Conservation (phyloP, 2,888 invertebrate species). For the Drosophila emarginata region DNA sequence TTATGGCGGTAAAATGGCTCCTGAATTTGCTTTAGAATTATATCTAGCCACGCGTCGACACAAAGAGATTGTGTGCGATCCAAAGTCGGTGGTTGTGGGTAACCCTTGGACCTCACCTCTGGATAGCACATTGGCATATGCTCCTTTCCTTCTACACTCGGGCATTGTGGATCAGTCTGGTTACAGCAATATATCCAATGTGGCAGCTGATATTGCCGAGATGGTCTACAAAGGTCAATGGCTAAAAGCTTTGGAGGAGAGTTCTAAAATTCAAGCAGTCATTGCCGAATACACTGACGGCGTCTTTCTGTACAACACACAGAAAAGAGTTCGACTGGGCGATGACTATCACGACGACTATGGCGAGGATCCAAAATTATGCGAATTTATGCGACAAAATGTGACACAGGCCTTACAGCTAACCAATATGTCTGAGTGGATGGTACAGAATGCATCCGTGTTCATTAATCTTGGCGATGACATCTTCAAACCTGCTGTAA, state of each 20-base stretch:
- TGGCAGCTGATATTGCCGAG: slow-evolving; percentile 82
- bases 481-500: slow-evolving; percentile 91
- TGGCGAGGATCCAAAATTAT: slow-evolving; percentile 77
- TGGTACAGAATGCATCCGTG: slow-evolving; percentile 85
- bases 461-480: slow-evolving; percentile 85
- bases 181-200: slow-evolving; percentile 84
- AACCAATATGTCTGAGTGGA: slow-evolving; percentile 87
- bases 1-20: slow-evolving; percentile 96
- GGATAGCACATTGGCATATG: slow-evolving; percentile 92
- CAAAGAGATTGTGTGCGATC: slow-evolving; percentile 86
- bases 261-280: slow-evolving; percentile 36
- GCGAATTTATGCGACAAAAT: slow-evolving; percentile 87
- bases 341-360: slow-evolving; percentile 74
- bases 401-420: slow-evolving; percentile 87
- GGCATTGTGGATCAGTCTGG: slow-evolving; percentile 88
- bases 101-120: slow-evolving; percentile 96
- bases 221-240: slow-evolving; percentile 85
- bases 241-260: slow-evolving; percentile 84
- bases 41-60: slow-evolving; percentile 84
- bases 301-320: slow-evolving; percentile 85
- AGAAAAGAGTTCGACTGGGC: slow-evolving; percentile 85
- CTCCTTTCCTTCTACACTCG: slow-evolving; percentile 88
- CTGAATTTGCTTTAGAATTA: slow-evolving; percentile 87
- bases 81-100: slow-evolving; percentile 91
- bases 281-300: slow-evolving; percentile 51